Percentiles rank a stretch among this genome's conserved stretches.
These are phyloP conservation scores for Cotesia vestalis DNA, from an alignment of 1,140 invertebrate species.

Conservation along the genomic window DNA sequence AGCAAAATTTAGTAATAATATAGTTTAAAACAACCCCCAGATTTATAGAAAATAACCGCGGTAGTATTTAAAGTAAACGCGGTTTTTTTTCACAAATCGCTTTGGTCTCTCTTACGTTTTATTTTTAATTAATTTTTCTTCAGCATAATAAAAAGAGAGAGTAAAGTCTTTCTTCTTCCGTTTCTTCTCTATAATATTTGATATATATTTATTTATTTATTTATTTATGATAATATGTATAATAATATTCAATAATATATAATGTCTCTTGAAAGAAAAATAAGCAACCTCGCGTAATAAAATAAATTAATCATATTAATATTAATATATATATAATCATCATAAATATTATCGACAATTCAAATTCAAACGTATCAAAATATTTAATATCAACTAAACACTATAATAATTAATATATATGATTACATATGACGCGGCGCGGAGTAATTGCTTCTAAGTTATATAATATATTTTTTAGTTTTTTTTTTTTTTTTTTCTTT, in stretches of 20 bases:
- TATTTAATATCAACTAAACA: no score
- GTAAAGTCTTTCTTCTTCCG: neutral
- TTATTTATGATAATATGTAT: conserved; percentile 26
- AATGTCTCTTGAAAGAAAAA: conserved; percentile 48
- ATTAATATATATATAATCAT: conserved; percentile 33
- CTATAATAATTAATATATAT: no score
- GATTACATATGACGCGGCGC: no score
- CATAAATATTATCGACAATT: conserved; percentile 47
- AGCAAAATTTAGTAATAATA: no score
- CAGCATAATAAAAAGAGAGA: neutral
- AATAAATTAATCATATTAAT: neutral
- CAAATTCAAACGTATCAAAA: conserved; percentile 29
- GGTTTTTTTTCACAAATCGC: no score
- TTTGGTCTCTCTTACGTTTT: conserved; percentile 7
- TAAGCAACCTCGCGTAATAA: conserved; percentile 25
- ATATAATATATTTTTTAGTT: neutral
- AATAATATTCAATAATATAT: conserved; percentile 47
- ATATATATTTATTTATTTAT: conserved; percentile 28
- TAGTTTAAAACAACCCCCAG: no score
- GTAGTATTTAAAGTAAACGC: no score
- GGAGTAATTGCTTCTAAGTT: conserved; percentile 23
- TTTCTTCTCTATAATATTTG: conserved; percentile 16
- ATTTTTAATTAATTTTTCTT: neutral
- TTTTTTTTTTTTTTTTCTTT: neutral
- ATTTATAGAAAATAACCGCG: no score